Percentiles rank a stretch among this genome's conserved stretches.
Evolutionary conservation across 2,888 invertebrate genomes (phyloP).

Genomic region (Hecatera dysodea): DNA sequence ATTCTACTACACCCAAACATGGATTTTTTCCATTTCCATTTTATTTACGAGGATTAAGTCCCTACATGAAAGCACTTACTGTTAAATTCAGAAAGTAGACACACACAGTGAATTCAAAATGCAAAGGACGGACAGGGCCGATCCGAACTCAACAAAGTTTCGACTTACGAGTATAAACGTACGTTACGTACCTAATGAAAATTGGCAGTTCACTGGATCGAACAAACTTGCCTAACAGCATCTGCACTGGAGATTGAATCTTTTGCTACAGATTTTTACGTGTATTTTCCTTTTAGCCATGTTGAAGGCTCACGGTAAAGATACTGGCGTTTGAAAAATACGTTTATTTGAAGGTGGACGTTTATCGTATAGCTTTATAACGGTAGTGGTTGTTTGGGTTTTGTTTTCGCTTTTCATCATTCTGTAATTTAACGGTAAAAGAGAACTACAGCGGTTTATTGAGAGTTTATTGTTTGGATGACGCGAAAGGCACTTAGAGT

Average conservation of each 20-base stretch:
- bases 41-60: constrained; percentile 71
- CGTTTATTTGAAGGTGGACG: constrained; percentile 50
- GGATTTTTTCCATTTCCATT: constrained; percentile 67
- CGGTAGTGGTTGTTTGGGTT: constrained; percentile 27
- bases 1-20: constrained; percentile 5
- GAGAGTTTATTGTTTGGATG: background rate
- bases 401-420: constrained; percentile 30
- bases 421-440: constrained; percentile 21
- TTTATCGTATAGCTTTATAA: constrained; percentile 44
- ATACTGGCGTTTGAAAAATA: constrained; percentile 51
- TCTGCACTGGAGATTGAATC: constrained; percentile 52
- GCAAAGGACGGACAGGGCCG: constrained; percentile 77
- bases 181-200: constrained; percentile 84
- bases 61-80: constrained; percentile 63
- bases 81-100: constrained; percentile 78
- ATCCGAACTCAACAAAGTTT: constrained; percentile 77
- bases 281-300: constrained; percentile 27
- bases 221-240: constrained; percentile 73
- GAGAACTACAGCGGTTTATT: constrained; percentile 1
- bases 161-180: constrained; percentile 72
- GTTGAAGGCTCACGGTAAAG: constrained; percentile 14
- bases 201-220: constrained; percentile 87
- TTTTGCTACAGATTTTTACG: constrained; percentile 45
- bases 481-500: background rate
- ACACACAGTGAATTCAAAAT: constrained; percentile 79